A percentile compares a stretch with the other conserved stretches of the same genome.
Evolutionary conservation across 2,888 invertebrate genomes (phyloP).

Genomic region (Idaea biselata): DNA sequence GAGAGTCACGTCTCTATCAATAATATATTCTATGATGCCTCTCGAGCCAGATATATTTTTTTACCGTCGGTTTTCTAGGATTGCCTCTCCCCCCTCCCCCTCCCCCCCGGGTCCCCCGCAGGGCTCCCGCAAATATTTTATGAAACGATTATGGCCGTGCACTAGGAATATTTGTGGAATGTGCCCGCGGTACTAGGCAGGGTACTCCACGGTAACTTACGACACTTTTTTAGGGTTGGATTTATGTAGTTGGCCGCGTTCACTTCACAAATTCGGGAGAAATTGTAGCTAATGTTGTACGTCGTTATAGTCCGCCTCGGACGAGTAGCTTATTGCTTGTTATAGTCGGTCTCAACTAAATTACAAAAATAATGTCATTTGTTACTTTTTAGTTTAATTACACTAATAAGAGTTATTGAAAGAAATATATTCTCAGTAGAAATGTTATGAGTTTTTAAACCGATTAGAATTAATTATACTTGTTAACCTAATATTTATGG

Average conservation of each 20-base stretch:
- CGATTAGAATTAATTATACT: too few relatives aligned
- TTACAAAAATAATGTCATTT: too few relatives aligned
- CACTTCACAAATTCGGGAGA: background rate
- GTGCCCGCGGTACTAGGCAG: background rate
- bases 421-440: too few relatives aligned
- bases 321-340: too few relatives aligned
- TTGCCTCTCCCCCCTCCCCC: background rate
- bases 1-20: slow-evolving; percentile 1
- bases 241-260: background rate
- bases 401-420: too few relatives aligned
- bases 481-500: too few relatives aligned
- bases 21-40: slow-evolving; percentile 1
- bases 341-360: background rate
- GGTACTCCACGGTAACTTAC: background rate
- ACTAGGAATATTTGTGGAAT: slow-evolving; percentile 7
- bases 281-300: background rate
- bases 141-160: slow-evolving; percentile 29
- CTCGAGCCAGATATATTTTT: background rate
- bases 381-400: too few relatives aligned
- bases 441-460: too few relatives aligned
- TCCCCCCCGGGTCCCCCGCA: slow-evolving; percentile 2
- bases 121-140: slow-evolving; percentile 29
- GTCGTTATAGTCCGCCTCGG: background rate
- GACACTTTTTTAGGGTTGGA: background rate
- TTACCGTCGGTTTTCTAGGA: slow-evolving; percentile 2